These are phyloP conservation scores for Drosophila infuscata DNA, from an alignment of 2,888 invertebrate species.

Conservation along the genomic window DNA sequence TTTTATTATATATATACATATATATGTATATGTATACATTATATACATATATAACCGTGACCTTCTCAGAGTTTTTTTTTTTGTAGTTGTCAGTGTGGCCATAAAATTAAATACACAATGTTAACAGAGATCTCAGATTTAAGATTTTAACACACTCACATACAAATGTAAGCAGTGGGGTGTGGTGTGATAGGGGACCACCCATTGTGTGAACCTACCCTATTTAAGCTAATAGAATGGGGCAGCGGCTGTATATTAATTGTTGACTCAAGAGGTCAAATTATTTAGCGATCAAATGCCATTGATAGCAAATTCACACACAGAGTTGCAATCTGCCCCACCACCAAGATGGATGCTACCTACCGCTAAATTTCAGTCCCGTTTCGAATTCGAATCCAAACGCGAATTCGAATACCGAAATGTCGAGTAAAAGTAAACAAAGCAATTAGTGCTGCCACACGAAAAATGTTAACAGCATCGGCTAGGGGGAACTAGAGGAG, in stretches of 20 bases:
- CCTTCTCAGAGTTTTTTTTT: constrained; percentile 61
- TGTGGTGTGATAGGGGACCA: constrained; percentile 2
- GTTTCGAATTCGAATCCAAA: constrained; percentile 48
- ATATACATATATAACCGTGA: constrained; percentile 68
- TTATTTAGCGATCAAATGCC: constrained; percentile 73
- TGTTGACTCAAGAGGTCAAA: constrained; percentile 75
- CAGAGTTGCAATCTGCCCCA: constrained; percentile 31
- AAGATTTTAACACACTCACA: constrained; percentile 24
- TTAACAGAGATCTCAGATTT: constrained; percentile 39
- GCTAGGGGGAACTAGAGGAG: neutral
- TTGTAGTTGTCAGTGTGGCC: constrained; percentile 50
- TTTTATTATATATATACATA: constrained; percentile 53
- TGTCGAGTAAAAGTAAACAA: constrained; percentile 74
- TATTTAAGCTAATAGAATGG: constrained; percentile 70
- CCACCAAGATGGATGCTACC: constrained; percentile 24
- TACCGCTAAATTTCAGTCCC: constrained; percentile 72
- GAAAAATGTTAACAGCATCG: constrained; percentile 40
- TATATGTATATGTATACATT: neutral
- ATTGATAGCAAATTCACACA: constrained; percentile 72
- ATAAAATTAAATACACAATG: constrained; percentile 55
- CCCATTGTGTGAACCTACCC: constrained; percentile 36
- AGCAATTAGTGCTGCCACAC: constrained; percentile 69
- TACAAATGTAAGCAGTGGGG: neutral
- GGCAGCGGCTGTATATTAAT: constrained; percentile 58
- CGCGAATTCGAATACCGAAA: constrained; percentile 43